Conservation (phyloP, 2,113 vertebrate genomes). For the Protobothrops mucrosquamatus region DNA sequence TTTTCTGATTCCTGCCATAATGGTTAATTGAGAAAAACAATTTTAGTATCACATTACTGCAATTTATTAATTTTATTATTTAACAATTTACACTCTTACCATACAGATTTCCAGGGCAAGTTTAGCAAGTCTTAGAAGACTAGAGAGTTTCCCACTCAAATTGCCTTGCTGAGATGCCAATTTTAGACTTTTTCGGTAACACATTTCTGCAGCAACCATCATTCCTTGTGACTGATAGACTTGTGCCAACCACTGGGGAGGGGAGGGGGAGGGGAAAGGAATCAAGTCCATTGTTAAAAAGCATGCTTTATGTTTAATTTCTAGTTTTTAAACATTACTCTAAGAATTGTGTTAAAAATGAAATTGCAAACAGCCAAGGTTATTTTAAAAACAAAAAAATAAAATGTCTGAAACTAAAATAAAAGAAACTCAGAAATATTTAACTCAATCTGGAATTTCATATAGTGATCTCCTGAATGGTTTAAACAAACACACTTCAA, state of each 20-base stretch:
- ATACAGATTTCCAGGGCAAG: slow-evolving; percentile 81
- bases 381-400: background rate
- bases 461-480: background rate
- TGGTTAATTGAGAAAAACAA: background rate
- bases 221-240: slow-evolving; percentile 87
- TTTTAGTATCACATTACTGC: background rate
- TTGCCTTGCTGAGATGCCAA: slow-evolving; percentile 86
- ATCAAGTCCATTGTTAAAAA: background rate
- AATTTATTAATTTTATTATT: slow-evolving; percentile 2
- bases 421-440: background rate
- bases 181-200: slow-evolving; percentile 89
- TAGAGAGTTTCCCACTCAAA: slow-evolving; percentile 83
- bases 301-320: background rate
- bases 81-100: slow-evolving; percentile 71
- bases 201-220: slow-evolving; percentile 89
- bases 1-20: background rate
- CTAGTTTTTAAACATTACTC: background rate
- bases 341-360: background rate
- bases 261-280: slow-evolving; percentile 39
- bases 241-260: slow-evolving; percentile 87
- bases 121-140: slow-evolving; percentile 84
- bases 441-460: background rate
- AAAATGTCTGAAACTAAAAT: background rate
- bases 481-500: background rate
- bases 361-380: background rate